Conservation (phyloP, 2,113 vertebrate species). For the Sinosuthora webbiana region DNA sequence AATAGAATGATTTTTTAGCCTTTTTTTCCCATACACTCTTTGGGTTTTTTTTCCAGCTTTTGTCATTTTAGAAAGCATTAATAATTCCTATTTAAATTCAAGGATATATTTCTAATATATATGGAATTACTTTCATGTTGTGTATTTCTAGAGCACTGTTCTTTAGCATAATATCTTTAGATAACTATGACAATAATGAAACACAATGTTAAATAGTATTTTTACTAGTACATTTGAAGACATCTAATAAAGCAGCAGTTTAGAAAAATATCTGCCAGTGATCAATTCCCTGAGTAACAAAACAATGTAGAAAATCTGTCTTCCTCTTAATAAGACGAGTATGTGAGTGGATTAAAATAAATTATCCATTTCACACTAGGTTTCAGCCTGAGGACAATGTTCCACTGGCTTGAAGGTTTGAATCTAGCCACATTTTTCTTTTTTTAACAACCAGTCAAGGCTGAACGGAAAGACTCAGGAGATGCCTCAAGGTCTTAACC, state of each 20-base stretch:
- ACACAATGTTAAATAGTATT: background rate
- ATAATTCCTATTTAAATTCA: background rate
- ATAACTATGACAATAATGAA: background rate
- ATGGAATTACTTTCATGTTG: background rate
- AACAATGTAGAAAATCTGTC: background rate
- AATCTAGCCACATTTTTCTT: background rate
- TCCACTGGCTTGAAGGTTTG: background rate
- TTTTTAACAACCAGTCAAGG: constrained; percentile 10
- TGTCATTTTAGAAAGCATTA: background rate
- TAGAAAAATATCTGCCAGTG: background rate
- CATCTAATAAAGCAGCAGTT: background rate
- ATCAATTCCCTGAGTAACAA: background rate
- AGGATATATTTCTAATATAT: background rate
- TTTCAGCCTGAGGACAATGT: background rate
- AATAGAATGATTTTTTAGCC: fast-evolving
- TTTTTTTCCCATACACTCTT: background rate
- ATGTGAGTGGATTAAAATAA: background rate
- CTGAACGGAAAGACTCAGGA: background rate
- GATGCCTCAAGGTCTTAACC: background rate
- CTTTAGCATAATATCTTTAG: background rate
- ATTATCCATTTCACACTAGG: background rate
- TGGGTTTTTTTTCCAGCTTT: background rate
- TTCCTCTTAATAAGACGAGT: background rate
- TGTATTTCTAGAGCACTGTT: background rate
- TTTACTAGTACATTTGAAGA: background rate